Base-by-base conservation (phyloP, 2,797 vertebrate species). In the Dryobates pubescens region DNA sequence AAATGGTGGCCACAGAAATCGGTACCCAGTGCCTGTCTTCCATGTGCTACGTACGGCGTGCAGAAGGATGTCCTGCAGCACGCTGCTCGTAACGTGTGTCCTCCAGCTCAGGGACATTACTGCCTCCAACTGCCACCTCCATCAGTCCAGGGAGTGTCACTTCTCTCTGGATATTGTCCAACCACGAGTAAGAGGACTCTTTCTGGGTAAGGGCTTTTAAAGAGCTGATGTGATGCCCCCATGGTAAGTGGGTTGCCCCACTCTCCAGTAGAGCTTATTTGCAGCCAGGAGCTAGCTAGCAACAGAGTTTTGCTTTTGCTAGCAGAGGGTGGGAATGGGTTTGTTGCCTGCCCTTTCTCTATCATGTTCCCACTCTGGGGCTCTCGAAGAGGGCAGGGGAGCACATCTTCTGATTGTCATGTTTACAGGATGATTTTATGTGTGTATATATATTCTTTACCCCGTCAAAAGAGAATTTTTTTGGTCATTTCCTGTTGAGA, bases 271-370 rank as follows among this genome's bases (percentile, higher is more conserved):
- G 23, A 56, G 12, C 62, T 30, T 73, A 20, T 16, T 81, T 68
- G 26, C 76, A 83, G 51, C 58, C 29, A 45, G 61, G 17, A 88
- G 70, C 69, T 62, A 41, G 34, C 63, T 62, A 36, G 34, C 63
- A 43, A 13, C 10, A 5, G n/a, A 19, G 45, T 89, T 90, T 22
- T 90, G 59, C 34, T 79, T 95, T 87, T 82, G 53, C 78, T 72
- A 12, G 29, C 8, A 19, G 38, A 65, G 24, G 26, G 56, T 29
- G 19, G 62, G 77, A 67, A 65, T 69, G 70, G 59, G 54, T 94
- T 72, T 89, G 45, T 45, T 4, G 38, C 1, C 43, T 89, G 75
- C 47, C 6, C 17, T 61, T 57, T 30, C 47, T 27, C 18, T 2
- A 0, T 56, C 36, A 30, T 57, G 22, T 79, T 84, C 61, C 59